These are phyloP conservation scores for Entomyzon cyanotis DNA, from an alignment of 2,113 vertebrate genomes.

Conservation along the genomic window DNA sequence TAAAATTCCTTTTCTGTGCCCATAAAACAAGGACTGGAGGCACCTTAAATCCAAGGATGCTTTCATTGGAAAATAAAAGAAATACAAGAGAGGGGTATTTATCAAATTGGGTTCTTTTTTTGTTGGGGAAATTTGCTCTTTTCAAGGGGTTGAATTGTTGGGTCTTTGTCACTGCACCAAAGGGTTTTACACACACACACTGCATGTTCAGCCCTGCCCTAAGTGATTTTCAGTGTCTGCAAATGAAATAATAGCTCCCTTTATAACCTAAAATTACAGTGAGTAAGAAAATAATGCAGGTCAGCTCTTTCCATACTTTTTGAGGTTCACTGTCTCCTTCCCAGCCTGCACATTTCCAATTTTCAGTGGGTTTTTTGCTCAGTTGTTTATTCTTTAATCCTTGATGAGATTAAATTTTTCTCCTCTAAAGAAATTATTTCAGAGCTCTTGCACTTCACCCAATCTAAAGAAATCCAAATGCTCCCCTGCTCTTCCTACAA, in stretches of 20 bases:
- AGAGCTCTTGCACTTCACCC: neutral
- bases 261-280: neutral
- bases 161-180: neutral
- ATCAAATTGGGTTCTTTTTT: neutral
- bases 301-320: neutral
- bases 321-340: neutral
- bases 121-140: neutral
- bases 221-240: neutral
- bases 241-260: neutral
- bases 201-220: rapidly evolving
- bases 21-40: neutral
- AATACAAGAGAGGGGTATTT: neutral
- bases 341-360: neutral
- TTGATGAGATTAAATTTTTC: neutral
- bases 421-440: neutral
- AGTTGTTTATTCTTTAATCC: neutral
- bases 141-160: neutral
- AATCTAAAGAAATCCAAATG: neutral
- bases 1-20: neutral
- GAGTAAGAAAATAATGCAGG: neutral
- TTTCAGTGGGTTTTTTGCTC: neutral
- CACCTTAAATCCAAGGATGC: neutral
- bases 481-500: neutral
- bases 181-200: neutral
- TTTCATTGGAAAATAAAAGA: neutral